phyloP scores from a whole-genome alignment of 2,888 invertebrate species.

The Dromius quadrimaculatus region DNA sequence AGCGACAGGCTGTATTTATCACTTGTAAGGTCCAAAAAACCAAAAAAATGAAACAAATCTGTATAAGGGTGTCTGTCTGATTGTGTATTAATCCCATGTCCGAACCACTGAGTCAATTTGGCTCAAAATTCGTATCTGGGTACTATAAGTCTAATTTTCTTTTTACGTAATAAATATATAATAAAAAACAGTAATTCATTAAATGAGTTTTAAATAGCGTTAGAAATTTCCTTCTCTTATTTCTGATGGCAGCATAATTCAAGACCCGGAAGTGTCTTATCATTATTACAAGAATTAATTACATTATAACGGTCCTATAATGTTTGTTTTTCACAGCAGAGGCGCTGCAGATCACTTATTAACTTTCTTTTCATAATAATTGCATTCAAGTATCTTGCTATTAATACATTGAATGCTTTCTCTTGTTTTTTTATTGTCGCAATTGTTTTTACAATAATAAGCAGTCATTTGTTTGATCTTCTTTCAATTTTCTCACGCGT shows the following conservation, averaged over 20 bases:
- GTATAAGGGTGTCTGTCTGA: no score
- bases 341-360: constrained; percentile 27
- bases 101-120: no score
- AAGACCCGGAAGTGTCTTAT: constrained; percentile 47
- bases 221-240: not conserved
- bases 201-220: no score
- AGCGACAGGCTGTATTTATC: no score
- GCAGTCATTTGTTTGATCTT: constrained; percentile 30
- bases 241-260: constrained; percentile 4
- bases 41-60: no score
- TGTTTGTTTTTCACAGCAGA: constrained; percentile 47
- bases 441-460: constrained; percentile 36
- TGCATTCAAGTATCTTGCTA: constrained; percentile 38
- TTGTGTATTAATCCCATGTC: no score
- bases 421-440: constrained; percentile 32
- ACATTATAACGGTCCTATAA: constrained; percentile 47
- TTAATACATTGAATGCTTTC: constrained; percentile 37
- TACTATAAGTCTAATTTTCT: no score
- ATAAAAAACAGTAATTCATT: no score
- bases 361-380: constrained; percentile 43
- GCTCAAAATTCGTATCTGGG: no score
- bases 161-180: no score
- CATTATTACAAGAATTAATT: constrained; percentile 51
- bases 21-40: no score
- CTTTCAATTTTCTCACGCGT: constrained; percentile 32